Evolutionary conservation across 92 coral and sea anemone genomes (phyloP).

Genomic region (Muricea muricata): DNA sequence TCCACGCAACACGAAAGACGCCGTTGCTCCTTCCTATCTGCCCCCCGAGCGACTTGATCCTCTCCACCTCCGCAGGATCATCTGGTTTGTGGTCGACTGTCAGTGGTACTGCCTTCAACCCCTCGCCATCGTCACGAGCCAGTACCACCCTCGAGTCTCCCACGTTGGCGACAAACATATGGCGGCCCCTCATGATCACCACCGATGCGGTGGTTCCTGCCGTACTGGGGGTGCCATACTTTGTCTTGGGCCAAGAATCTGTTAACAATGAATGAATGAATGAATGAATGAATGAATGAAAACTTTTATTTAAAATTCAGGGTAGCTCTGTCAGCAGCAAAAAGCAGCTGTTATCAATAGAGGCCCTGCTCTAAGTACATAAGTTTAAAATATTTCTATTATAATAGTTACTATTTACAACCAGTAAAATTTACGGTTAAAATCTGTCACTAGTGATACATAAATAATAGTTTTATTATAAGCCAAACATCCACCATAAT

Average conservation of each 20-base stretch:
- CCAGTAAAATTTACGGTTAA: too few species aligned
- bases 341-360: too few species aligned
- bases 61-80: slow-evolving; percentile 80
- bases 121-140: slow-evolving; percentile 60
- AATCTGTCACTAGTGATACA: too few species aligned
- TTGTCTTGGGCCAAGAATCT: slow-evolving; percentile 97
- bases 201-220: slow-evolving; percentile 92
- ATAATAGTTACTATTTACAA: too few species aligned
- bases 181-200: slow-evolving; percentile 81
- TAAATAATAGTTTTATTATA: slow-evolving; percentile 5
- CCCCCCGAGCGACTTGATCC: slow-evolving; percentile 93
- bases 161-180: slow-evolving; percentile 93
- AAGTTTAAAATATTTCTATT: too few species aligned
- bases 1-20: slow-evolving; percentile 95
- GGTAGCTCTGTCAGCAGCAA: too few species aligned
- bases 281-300: too few species aligned
- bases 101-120: slow-evolving; percentile 75
- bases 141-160: slow-evolving; percentile 95
- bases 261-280: too few species aligned
- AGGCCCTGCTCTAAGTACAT: too few species aligned
- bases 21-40: slow-evolving; percentile 87
- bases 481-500: slow-evolving; percentile 13
- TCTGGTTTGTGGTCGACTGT: slow-evolving; percentile 97
- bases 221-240: slow-evolving; percentile 95
- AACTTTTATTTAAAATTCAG: too few species aligned